These are phyloP conservation scores for Coreoperca whiteheadi DNA, from an alignment of 2,113 vertebrate genomes.

Conservation along the genomic window DNA sequence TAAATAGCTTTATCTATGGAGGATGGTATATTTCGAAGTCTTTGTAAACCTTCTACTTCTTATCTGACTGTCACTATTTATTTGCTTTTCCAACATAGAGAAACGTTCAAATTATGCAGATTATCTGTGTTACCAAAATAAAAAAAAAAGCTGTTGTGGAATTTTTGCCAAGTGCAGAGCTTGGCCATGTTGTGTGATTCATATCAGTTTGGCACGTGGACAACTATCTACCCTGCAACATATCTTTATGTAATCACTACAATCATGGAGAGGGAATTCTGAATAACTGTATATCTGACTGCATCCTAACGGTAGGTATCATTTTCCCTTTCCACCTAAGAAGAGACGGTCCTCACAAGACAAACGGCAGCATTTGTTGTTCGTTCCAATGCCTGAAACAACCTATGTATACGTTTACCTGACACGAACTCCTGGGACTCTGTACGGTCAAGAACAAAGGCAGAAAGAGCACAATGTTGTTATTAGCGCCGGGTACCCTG, in stretches of 20 bases:
- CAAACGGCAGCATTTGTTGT: background rate
- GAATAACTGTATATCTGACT: background rate
- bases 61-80: slow-evolving; percentile 7
- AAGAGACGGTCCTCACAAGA: background rate
- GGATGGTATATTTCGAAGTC: background rate
- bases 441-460: background rate
- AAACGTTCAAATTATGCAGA: slow-evolving; percentile 14
- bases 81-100: background rate
- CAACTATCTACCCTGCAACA: slow-evolving; percentile 24
- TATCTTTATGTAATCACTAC: slow-evolving; percentile 46
- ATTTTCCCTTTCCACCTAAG: background rate
- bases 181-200: slow-evolving; percentile 44
- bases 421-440: background rate
- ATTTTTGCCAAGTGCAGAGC: slow-evolving; percentile 46
- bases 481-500: background rate
- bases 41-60: background rate
- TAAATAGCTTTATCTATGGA: background rate
- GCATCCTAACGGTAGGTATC: background rate
- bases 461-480: background rate
- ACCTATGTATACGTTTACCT: background rate
- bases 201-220: slow-evolving; percentile 47
- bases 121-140: slow-evolving; percentile 34
- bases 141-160: slow-evolving; percentile 25
- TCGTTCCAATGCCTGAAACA: background rate
- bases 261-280: background rate